Conservation (phyloP, 2,888 invertebrate genomes). For the Tiliacea aurago region DNA sequence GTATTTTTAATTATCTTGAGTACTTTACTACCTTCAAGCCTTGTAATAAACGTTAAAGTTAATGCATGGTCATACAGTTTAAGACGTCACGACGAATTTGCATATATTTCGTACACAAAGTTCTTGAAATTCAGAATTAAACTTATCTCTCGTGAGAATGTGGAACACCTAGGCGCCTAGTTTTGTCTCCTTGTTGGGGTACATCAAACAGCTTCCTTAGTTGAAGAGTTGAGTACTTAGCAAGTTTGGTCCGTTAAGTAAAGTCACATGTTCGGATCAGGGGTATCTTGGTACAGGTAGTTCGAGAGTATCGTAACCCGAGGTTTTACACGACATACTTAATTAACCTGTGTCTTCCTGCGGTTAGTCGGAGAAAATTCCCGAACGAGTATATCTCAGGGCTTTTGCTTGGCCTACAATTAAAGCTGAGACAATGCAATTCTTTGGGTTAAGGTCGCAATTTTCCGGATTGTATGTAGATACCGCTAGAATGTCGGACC, state of each 20-base stretch:
- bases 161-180: constrained; percentile 49
- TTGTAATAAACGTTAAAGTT: not conserved
- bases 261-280: constrained; percentile 55
- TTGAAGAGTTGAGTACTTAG: constrained; percentile 49
- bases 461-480: constrained; percentile 35
- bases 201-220: constrained; percentile 60
- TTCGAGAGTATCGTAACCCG: constrained; percentile 39
- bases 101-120: constrained; percentile 34
- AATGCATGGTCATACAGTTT: constrained; percentile 25
- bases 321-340: constrained; percentile 53
- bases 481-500: constrained; percentile 16
- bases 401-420: constrained; percentile 32
- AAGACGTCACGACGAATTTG: constrained; percentile 23
- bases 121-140: constrained; percentile 45
- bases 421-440: constrained; percentile 48
- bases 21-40: not conserved
- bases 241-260: constrained; percentile 56
- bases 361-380: constrained; percentile 29
- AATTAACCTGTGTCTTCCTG: constrained; percentile 47
- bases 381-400: constrained; percentile 9
- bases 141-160: constrained; percentile 39
- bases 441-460: constrained; percentile 31
- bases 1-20: constrained; percentile 26
- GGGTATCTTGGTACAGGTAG: constrained; percentile 44
- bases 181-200: constrained; percentile 46